phyloP scores from a whole-genome alignment of 2,797 vertebrate species.

The Iguana delicatissima region DNA sequence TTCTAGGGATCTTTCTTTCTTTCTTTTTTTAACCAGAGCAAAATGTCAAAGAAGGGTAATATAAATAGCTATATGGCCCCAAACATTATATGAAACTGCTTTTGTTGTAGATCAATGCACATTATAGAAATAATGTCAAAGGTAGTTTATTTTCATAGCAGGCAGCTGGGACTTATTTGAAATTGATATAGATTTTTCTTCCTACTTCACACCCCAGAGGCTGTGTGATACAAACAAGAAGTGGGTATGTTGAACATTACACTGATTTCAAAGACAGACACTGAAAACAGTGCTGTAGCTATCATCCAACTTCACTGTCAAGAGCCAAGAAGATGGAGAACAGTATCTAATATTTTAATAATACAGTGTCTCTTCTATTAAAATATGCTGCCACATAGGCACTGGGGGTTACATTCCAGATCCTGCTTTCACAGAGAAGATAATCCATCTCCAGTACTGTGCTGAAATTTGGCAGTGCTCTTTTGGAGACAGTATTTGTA shows the following conservation, averaged over 20 bases:
- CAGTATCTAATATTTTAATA: conserved; percentile 23
- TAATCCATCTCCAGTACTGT: not conserved
- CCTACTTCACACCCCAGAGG: conserved; percentile 39
- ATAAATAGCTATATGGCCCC: conserved; percentile 37
- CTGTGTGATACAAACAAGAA: conserved; percentile 36
- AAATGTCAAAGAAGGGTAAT: conserved; percentile 34
- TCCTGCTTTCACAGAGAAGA: not conserved
- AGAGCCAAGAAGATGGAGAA: conserved; percentile 23
- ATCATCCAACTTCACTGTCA: conserved; percentile 36
- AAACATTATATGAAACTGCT: conserved; percentile 42
- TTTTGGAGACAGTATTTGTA: not conserved
- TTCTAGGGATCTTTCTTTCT: not conserved
- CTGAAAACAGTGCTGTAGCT: conserved; percentile 1
- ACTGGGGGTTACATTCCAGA: not conserved
- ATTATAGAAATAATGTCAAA: conserved; percentile 51
- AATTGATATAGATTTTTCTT: conserved; percentile 54
- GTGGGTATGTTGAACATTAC: conserved; percentile 17
- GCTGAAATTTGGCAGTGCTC: too few relatives aligned
- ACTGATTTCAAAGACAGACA: conserved; percentile 6
- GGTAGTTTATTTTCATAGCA: conserved; percentile 53
- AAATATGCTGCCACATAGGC: not conserved
- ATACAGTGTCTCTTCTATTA: not conserved
- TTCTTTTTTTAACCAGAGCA: not conserved
- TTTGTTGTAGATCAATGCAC: conserved; percentile 50
- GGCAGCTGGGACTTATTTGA: conserved; percentile 46